phyloP scores from a whole-genome alignment of 1,140 invertebrate species.

The Zaprionus capensis region DNA sequence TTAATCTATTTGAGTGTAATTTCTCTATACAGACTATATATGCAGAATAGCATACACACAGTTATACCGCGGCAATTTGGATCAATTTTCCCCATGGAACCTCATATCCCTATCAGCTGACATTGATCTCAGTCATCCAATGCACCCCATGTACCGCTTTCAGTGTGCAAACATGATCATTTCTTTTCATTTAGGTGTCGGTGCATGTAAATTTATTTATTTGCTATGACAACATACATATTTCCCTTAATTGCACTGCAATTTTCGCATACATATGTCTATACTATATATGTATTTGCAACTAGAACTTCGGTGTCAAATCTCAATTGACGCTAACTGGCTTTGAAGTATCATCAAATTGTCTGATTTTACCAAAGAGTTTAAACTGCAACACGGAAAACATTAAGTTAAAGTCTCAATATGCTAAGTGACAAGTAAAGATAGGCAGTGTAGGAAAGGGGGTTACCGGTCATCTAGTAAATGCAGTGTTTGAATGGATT shows the following conservation, averaged over 20 bases:
- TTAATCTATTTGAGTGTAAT: slow-evolving; percentile 40
- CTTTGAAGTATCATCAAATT: slow-evolving; percentile 31
- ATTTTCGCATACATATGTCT: slow-evolving; percentile 13
- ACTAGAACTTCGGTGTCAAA: slow-evolving; percentile 47
- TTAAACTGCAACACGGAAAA: neutral
- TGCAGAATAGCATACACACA: neutral
- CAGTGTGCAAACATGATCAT: slow-evolving; percentile 24
- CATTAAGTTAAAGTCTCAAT: too few species aligned
- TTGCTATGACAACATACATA: slow-evolving; percentile 37
- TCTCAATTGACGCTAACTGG: slow-evolving; percentile 55
- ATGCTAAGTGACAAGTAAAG: too few species aligned
- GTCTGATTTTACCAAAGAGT: neutral
- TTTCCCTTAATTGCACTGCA: slow-evolving; percentile 45
- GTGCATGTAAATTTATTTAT: slow-evolving; percentile 74
- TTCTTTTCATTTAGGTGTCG: slow-evolving; percentile 58
- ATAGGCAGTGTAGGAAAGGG: too few species aligned
- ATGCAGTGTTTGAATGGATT: too few species aligned
- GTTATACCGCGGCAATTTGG: slow-evolving; percentile 44
- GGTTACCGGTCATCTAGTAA: too few species aligned
- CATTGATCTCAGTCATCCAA: slow-evolving; percentile 42
- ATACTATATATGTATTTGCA: slow-evolving; percentile 12
- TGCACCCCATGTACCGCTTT: neutral
- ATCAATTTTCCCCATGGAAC: slow-evolving; percentile 40
- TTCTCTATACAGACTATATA: neutral
- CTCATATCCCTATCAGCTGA: slow-evolving; percentile 40